Conservation (phyloP, 2,888 invertebrate species). For the Hemithea aestivaria region DNA sequence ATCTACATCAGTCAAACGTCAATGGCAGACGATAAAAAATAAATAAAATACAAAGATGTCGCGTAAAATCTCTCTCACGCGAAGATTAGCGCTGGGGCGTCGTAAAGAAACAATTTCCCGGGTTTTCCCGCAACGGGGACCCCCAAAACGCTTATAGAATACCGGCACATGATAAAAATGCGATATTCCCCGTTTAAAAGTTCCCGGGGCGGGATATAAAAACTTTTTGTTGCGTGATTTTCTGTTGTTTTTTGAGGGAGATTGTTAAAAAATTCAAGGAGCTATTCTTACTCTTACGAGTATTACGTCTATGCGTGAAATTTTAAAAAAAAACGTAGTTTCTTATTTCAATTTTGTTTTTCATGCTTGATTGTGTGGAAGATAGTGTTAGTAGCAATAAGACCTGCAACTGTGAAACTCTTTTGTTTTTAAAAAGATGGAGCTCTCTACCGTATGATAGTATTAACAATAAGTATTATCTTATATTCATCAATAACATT, state of each 20-base stretch:
- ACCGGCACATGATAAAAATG: constrained; percentile 70
- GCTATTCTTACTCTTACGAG: no score
- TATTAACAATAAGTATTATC: no score
- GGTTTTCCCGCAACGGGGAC: constrained; percentile 57
- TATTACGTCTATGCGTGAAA: no score
- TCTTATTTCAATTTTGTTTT: no score
- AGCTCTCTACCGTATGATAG: no score
- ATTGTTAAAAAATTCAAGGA: no score
- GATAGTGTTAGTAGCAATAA: no score
- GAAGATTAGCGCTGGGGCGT: constrained; percentile 73
- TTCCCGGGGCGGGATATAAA: constrained; percentile 10
- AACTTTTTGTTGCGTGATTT: constrained; percentile 11
- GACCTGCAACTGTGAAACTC: no score
- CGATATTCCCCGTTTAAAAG: constrained; percentile 38
- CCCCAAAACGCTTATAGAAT: constrained; percentile 54
- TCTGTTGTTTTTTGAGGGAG: constrained; percentile 9
- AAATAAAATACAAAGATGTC: constrained; percentile 56
- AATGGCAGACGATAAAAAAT: constrained; percentile 67
- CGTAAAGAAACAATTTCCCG: constrained; percentile 77
- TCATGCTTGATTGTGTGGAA: no score
- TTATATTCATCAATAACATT: no score
- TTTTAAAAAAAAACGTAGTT: no score
- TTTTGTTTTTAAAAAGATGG: no score
- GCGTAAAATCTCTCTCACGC: constrained; percentile 31
- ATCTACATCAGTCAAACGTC: constrained; percentile 61